Percentiles rank a stretch among this genome's conserved stretches.
Conservation (phyloP, 2,888 invertebrate genomes). For the Drosophila engyochracea region DNA sequence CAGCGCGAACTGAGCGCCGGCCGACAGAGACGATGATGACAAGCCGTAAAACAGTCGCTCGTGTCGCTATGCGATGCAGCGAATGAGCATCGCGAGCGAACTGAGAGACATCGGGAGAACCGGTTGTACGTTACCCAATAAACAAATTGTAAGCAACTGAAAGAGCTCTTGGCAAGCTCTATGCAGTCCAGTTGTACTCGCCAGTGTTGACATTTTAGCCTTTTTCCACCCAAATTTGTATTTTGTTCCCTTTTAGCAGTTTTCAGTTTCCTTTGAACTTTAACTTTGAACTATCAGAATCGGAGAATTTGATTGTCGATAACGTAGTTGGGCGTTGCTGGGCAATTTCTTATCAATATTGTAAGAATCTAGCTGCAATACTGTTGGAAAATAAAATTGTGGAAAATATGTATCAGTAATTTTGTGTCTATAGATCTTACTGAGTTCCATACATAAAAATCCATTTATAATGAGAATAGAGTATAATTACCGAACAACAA, state of each 20-base stretch:
- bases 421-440: too few species aligned
- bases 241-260: neutral
- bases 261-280: neutral
- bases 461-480: neutral
- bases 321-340: neutral
- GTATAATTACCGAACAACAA: neutral
- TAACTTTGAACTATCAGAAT: neutral
- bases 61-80: conserved; percentile 11
- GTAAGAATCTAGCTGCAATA: neutral
- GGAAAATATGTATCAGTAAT: too few species aligned
- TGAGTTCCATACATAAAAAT: neutral
- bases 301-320: neutral
- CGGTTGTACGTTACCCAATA: conserved; percentile 59
- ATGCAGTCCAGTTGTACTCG: too few species aligned
- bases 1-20: conserved; percentile 57
- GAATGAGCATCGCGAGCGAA: conserved; percentile 34
- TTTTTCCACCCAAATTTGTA: neutral
- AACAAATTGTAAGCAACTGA: conserved; percentile 20
- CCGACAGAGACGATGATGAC: conserved; percentile 10
- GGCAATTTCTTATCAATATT: neutral
- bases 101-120: conserved; percentile 45
- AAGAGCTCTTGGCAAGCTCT: neutral
- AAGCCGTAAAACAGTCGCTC: conserved; percentile 5
- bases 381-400: neutral
- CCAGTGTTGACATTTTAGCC: neutral